Evolutionary conservation across 2,888 invertebrate species (phyloP), one percentile per base, ranked within the genome.

Genomic region (Synanthedon formicaeformis): DNA sequence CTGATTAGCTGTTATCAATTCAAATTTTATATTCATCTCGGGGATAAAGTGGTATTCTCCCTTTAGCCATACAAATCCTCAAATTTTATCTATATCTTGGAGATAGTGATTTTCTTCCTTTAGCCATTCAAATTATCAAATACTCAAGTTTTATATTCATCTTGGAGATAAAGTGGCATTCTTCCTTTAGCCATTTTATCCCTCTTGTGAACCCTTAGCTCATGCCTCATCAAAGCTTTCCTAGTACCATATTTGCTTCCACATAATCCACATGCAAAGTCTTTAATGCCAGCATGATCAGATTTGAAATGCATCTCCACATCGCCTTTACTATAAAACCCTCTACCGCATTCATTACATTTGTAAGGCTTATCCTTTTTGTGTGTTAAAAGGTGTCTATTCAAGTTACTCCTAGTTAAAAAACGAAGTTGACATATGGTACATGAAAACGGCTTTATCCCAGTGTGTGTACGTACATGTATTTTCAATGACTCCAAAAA

Each of bases 71-170:
- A 4, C 18, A 23, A 23, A 23, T 23, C 4, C 27, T 8, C 2
- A 27, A 27, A 8, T 67, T 48, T 59, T 67, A 55, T 70, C 72
- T 53, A 71, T 75, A 50, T 62, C 69, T 59, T 74, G 78, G 53
- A 83, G 64, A 63, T 83, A 83, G 58, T n/a, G 84, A 81, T 64
- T 73, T 68, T 40, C 82, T 62, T 0, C 81, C 81, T 57, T 73
- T 76, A 1, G 70, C 64, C 71, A 23, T 23, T 23, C 23, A 23
- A 23, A 23, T 23, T 5, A 23, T 23, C 23, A 23, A 5, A 23
- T 23, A 23, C 10, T 34, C 34, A 34, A 34, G 34, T 67, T 48
- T 59, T 67, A 55, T 70, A 73, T 53, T 72, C 75, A 50, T 62
- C 68, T 59, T 74, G 78, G 53, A 83, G 64, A 63, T 84, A 83